Conservation (phyloP, 2,888 invertebrate genomes). For the Dexiosoma caninum region DNA sequence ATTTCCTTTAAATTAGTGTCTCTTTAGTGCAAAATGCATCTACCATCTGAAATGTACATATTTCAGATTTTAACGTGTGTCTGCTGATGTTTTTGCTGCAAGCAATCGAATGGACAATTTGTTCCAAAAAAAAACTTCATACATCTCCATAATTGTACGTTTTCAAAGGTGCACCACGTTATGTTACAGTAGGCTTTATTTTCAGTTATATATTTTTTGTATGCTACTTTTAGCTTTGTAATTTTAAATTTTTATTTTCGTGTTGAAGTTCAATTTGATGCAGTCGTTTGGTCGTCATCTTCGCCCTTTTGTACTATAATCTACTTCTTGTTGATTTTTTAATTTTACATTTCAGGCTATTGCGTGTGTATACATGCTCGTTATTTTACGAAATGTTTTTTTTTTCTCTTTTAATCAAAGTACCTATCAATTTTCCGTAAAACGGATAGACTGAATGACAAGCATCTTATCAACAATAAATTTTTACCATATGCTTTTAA, state of each 20-base stretch:
- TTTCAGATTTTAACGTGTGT: slow-evolving; percentile 18
- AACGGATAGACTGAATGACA: neutral
- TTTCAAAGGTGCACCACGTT: neutral
- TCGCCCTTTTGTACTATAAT: slow-evolving; percentile 27
- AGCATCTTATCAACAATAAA: too few species aligned
- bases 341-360: too few species aligned
- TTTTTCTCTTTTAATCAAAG: slow-evolving; percentile 37
- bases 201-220: neutral
- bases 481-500: too few species aligned
- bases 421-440: slow-evolving; percentile 41
- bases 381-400: neutral
- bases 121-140: slow-evolving; percentile 7
- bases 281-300: slow-evolving; percentile 45
- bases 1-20: neutral
- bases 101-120: slow-evolving; percentile 54
- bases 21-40: neutral
- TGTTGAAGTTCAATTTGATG: too few species aligned
- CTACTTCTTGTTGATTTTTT: neutral
- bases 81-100: neutral
- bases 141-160: neutral
- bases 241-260: slow-evolving; percentile 10
- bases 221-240: neutral
- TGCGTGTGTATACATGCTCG: neutral
- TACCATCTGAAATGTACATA: neutral
- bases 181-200: neutral